Evolutionary conservation across 1,140 invertebrate species (phyloP), one percentile per base, ranked within the genome.

Genomic region (Monochamus saltuarius): DNA sequence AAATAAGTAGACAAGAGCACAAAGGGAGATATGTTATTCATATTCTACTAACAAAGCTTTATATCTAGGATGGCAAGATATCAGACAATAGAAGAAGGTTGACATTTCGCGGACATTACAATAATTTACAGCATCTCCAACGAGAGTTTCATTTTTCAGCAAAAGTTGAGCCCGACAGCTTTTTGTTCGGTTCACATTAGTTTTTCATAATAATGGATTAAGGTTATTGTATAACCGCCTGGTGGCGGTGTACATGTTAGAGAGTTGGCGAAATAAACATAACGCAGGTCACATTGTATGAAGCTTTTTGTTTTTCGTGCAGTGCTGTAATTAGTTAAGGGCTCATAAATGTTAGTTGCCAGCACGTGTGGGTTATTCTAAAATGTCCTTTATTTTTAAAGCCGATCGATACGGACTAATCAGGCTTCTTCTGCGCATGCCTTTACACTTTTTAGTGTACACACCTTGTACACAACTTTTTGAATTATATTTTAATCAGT

Each of bases 171-270:
- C 43, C 34, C 53, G 59, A 65, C 59, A 61, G 56, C 47, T 65
- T 65, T 65, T 65, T 65, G 63, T 65, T 61, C 45, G 35, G 36
- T 51, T 58, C 59, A 60, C 62, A 52, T 60, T 60, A 61, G 59
- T 65, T 65, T 65, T 65, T 61, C 63, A 54, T 56, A 40, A 51
- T 65, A 65, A 65, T 65, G 59, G 63, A 65, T 65, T 57, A 58
- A 58, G 55, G 55, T 62, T 62, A 65, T 65, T 65, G 63, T 65
- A 38, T 61, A 59, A 65, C 63, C 54, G 55, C 50, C 16, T 43
- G 42, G 37, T 34, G 54, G 43, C 46, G 39, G 13, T 16, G 46
- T 35, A 38, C 16, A 40, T 34, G 36, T 42, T 29, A 34, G 49
- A 40, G 43, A 49, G 35, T 49, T 61, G 56, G 59, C 50, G 51